These are phyloP conservation scores for Megalonaias nervosa DNA, from an alignment of 1,140 invertebrate genomes.

Conservation along the genomic window DNA sequence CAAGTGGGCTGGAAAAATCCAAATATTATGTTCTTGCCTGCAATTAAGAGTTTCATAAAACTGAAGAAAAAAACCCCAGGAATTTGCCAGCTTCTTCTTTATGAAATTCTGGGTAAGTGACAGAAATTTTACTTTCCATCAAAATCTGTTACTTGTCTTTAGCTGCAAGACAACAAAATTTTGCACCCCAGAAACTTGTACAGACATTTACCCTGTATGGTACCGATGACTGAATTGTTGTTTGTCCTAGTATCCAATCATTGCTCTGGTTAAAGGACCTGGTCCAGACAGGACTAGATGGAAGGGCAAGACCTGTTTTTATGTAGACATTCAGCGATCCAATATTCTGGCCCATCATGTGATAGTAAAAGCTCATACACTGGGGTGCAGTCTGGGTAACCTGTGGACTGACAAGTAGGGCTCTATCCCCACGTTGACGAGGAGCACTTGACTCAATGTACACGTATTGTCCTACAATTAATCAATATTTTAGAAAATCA, in stretches of 20 bases:
- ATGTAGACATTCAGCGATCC: conserved; percentile 52
- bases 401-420: conserved; percentile 48
- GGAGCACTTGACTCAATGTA: conserved; percentile 60
- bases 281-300: conserved; percentile 40
- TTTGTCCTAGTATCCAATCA: conserved; percentile 50
- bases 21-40: too few species aligned
- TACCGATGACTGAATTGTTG: conserved; percentile 29
- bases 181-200: background rate
- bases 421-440: conserved; percentile 48
- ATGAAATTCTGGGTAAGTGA: too few species aligned
- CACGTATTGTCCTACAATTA: conserved; percentile 54
- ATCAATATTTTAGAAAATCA: background rate
- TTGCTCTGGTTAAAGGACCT: conserved; percentile 56
- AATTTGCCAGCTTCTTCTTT: too few species aligned
- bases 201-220: conserved; percentile 38
- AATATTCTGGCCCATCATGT: conserved; percentile 79
- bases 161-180: too few species aligned
- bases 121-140: too few species aligned
- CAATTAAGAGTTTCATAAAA: too few species aligned
- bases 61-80: too few species aligned
- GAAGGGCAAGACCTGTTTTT: conserved; percentile 34
- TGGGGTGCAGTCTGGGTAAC: conserved; percentile 24
- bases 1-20: too few species aligned
- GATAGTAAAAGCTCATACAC: conserved; percentile 78
- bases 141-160: too few species aligned